Evolutionary conservation across 2,113 vertebrate species (phyloP).

Genomic region (Paramormyrops kingsleyae): DNA sequence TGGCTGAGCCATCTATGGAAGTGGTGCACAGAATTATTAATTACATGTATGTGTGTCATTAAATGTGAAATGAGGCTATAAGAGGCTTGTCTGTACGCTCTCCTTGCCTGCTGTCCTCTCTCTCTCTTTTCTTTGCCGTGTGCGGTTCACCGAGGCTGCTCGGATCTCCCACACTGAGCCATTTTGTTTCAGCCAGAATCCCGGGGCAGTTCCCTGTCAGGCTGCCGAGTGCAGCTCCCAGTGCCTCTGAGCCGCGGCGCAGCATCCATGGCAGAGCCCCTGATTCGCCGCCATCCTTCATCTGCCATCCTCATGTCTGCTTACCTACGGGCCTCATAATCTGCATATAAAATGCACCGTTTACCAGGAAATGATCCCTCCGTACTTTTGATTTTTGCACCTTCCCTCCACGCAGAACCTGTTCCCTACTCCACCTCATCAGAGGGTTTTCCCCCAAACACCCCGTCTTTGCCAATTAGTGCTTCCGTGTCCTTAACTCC

Average conservation of each 20-base stretch:
- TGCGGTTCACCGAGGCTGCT: background rate
- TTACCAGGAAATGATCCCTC: background rate
- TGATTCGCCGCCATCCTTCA: background rate
- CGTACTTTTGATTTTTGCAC: background rate
- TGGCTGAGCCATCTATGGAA: background rate
- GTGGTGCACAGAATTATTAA: background rate
- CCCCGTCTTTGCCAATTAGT: background rate
- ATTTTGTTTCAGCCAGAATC: constrained; percentile 23
- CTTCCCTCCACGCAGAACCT: background rate
- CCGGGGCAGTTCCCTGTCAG: background rate
- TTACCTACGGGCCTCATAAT: background rate
- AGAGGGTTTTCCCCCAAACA: background rate
- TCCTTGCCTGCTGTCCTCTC: background rate
- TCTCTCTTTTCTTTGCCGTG: background rate
- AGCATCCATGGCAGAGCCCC: background rate
- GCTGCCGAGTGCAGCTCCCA: background rate
- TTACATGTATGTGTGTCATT: background rate
- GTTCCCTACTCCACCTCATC: background rate
- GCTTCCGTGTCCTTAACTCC: background rate
- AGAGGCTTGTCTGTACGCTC: background rate
- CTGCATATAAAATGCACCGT: background rate
- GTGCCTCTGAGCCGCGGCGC: background rate
- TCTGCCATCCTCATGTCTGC: background rate
- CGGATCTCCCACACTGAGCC: constrained; percentile 4
- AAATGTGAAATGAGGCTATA: constrained; percentile 9